A percentile compares a stretch with the other conserved stretches of the same genome.
These are phyloP conservation scores for Parotocinclus haroldoi DNA, from an alignment of 2,797 vertebrate genomes.

Conservation along the genomic window DNA sequence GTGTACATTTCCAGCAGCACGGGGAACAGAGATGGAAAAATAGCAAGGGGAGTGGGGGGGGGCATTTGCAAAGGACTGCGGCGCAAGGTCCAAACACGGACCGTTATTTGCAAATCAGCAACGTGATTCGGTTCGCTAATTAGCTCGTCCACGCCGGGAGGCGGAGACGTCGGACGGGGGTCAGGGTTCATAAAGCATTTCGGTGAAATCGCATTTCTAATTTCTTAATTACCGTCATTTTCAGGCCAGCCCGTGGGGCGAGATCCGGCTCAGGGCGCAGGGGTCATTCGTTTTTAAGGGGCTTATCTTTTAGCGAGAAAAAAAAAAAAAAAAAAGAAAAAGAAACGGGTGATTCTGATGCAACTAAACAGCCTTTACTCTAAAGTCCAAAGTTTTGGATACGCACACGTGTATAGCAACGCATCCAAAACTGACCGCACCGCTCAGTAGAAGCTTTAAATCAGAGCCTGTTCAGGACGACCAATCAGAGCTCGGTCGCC, in stretches of 20 bases:
- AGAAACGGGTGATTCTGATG: too few relatives aligned
- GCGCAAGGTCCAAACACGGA: conserved; percentile 31
- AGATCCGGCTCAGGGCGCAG: conserved; percentile 18
- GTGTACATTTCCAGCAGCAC: conserved; percentile 34
- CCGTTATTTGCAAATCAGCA: conserved; percentile 53
- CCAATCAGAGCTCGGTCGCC: too few relatives aligned
- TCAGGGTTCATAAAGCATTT: conserved; percentile 48
- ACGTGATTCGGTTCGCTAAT: conserved; percentile 48
- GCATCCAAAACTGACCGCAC: too few relatives aligned
- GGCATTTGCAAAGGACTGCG: conserved; percentile 34
- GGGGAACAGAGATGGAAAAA: conserved; percentile 15
- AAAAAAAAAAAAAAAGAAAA: too few relatives aligned
- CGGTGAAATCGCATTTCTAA: conserved; percentile 47
- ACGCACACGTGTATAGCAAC: too few relatives aligned
- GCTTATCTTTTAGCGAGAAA: not conserved
- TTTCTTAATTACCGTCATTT: conserved; percentile 54
- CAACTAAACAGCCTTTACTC: too few relatives aligned
- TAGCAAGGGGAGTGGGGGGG: not conserved
- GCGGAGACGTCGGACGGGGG: conserved; percentile 45
- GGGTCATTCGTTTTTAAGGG: conserved; percentile 30
- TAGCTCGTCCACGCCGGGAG: conserved; percentile 45
- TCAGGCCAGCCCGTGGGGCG: conserved; percentile 33
- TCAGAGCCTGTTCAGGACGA: too few relatives aligned
- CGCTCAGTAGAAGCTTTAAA: too few relatives aligned
- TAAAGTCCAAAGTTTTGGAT: too few relatives aligned